Evolutionary conservation across 2,797 vertebrate species (phyloP).

Genomic region (Microchirus variegatus): DNA sequence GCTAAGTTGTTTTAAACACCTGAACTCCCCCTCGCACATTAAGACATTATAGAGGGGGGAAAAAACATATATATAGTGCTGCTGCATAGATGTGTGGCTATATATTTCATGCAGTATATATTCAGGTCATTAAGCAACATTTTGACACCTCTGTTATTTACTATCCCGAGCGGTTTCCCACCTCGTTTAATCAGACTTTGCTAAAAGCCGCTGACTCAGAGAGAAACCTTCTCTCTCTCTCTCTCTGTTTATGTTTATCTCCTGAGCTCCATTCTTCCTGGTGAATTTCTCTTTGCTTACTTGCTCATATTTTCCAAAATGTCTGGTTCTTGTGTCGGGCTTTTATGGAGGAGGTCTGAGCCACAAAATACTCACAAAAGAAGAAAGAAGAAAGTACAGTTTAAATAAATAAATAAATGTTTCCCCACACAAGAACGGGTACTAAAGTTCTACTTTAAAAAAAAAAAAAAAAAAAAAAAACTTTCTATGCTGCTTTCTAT

Average conservation of each 20-base stretch:
- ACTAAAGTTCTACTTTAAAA: too few relatives aligned
- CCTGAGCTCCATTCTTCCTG: slow-evolving; percentile 34
- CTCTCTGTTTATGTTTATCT: slow-evolving; percentile 68
- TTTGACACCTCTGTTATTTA: slow-evolving; percentile 79
- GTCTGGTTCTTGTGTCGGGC: slow-evolving; percentile 34
- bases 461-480: too few relatives aligned
- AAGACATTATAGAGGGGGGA: slow-evolving; percentile 38
- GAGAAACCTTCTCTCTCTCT: slow-evolving; percentile 51
- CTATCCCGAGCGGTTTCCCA: slow-evolving; percentile 63
- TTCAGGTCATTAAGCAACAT: slow-evolving; percentile 76
- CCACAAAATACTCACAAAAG: slow-evolving; percentile 40
- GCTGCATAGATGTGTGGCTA: slow-evolving; percentile 57
- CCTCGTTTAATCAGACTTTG: slow-evolving; percentile 77
- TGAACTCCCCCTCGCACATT: slow-evolving; percentile 39
- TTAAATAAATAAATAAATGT: slow-evolving; percentile 37
- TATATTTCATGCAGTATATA: slow-evolving; percentile 69
- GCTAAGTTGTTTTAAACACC: slow-evolving; percentile 42
- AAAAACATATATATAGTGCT: slow-evolving; percentile 29
- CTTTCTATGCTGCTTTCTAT: too few relatives aligned
- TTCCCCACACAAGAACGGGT: background rate
- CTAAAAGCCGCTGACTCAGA: slow-evolving; percentile 72
- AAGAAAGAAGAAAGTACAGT: slow-evolving; percentile 38
- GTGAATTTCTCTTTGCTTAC: slow-evolving; percentile 50
- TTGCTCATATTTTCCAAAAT: slow-evolving; percentile 61
- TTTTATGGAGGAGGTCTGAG: slow-evolving; percentile 16